Evolutionary conservation across 2,797 vertebrate genomes (phyloP), one percentile per base, ranked within the genome.

Genomic region (Lepidocolaptes lacrymiger): DNA sequence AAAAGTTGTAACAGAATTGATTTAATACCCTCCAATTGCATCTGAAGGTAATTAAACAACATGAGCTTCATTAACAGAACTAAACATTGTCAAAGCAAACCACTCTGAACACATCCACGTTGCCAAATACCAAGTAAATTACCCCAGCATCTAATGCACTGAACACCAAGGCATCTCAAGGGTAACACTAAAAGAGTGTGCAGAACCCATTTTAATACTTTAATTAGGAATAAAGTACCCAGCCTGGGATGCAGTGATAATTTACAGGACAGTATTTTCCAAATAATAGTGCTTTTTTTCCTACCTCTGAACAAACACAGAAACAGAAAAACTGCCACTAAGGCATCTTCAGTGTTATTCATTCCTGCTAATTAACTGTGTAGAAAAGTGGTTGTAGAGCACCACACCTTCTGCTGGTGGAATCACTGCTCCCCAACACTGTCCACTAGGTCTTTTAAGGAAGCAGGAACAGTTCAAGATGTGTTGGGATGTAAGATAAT

Each of bases 11-110:
- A 93, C 73, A 75, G 83, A 84, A 76, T 5, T 68, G 52, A 91
- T 82, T 91, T 73, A 76, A 89, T 22, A 64, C 36, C 73, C 41
- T 32, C 56, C 62, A 94, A 89, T 95, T 91, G 92, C 15, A 93
- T 30, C 88, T 69, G 88, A 62, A 74, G 61, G 71, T 92, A 97
- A 97, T 97, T 97, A 96, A 97, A 92, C 84, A 96, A 85, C 36
- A 71, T 27, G 58, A 93, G 77, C 58, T 74, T 71, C 88, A 92
- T 94, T 91, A 71, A 63, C 19, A 91, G 67, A 91, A 82, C 51
- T 81, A 93, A 94, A 26, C 22, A 30, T 8, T 56, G 36, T 16
- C 15, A 27, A 54, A 84, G 63, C 44, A 78, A 91, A 75, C 34
- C 10, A 71, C 56, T 91, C 89, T 75, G 82, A 88, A 88, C 24